Conservation (phyloP, 2,113 vertebrate genomes). For the Psilopogon haemacephalus region DNA sequence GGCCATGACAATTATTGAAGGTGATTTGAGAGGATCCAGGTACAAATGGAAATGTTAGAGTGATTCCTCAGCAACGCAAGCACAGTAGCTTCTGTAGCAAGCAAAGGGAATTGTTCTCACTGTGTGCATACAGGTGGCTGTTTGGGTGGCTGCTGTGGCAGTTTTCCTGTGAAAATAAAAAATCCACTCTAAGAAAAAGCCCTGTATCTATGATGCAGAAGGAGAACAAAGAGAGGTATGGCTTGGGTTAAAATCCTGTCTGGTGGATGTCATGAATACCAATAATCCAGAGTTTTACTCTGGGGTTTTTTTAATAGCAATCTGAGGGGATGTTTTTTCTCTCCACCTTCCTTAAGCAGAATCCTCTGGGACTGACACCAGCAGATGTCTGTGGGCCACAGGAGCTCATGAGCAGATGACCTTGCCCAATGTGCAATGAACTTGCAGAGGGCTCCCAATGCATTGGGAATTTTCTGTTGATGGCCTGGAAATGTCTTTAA, state of each 20-base stretch:
- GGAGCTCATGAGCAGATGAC: neutral
- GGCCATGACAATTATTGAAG: neutral
- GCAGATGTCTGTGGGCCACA: neutral
- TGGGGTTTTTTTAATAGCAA: neutral
- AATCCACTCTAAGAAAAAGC: neutral
- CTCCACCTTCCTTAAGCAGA: neutral
- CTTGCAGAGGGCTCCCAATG: neutral
- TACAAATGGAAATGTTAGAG: neutral
- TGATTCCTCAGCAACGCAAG: neutral
- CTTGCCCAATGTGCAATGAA: neutral
- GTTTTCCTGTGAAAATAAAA: neutral
- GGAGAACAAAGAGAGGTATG: neutral
- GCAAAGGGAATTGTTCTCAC: neutral
- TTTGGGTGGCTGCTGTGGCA: neutral
- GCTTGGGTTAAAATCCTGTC: neutral
- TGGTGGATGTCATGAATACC: neutral
- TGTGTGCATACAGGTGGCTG: neutral
- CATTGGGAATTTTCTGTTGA: neutral
- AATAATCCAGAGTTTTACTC: neutral
- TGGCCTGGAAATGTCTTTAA: constrained; percentile 12
- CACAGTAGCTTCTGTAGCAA: neutral
- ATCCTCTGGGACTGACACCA: neutral
- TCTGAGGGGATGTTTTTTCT: neutral
- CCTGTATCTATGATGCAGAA: neutral
- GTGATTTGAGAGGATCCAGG: neutral